Percentiles rank a stretch among this genome's conserved stretches.
These are phyloP conservation scores for Zosterops pallidus DNA, from an alignment of 2,113 vertebrate species.

Conservation along the genomic window DNA sequence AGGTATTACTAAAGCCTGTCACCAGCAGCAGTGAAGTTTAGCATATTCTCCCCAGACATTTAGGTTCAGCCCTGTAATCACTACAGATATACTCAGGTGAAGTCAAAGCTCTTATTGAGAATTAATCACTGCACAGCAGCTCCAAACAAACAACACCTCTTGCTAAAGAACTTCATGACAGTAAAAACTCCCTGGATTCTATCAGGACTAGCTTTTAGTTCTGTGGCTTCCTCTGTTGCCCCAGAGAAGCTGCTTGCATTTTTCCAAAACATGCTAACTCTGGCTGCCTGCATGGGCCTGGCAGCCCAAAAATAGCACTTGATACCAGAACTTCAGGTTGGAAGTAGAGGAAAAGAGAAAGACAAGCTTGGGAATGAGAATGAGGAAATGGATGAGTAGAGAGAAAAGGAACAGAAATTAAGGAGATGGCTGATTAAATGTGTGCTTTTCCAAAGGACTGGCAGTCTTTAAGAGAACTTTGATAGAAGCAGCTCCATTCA, in stretches of 20 bases:
- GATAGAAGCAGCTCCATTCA: background rate
- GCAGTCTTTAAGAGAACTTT: background rate
- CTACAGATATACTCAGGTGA: background rate
- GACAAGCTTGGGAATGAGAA: background rate
- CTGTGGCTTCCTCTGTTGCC: background rate
- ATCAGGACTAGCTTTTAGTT: background rate
- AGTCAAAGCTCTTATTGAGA: background rate
- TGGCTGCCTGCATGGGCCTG: background rate
- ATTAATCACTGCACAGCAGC: background rate
- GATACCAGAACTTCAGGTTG: background rate
- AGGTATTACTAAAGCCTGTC: constrained; percentile 9
- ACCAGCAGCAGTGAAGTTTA: background rate
- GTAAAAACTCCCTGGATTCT: background rate
- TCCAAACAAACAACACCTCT: background rate
- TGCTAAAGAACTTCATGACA: background rate
- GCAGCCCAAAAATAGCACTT: background rate
- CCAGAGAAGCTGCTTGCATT: background rate
- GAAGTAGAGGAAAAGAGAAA: background rate
- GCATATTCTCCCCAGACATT: background rate
- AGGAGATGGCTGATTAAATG: background rate
- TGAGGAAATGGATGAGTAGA: fast-evolving
- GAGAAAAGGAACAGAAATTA: background rate
- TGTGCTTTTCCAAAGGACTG: background rate
- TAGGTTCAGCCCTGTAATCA: background rate
- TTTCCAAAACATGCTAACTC: background rate